Base-by-base conservation (phyloP, 2,888 invertebrate species). In the Seira sanloemensis region DNA sequence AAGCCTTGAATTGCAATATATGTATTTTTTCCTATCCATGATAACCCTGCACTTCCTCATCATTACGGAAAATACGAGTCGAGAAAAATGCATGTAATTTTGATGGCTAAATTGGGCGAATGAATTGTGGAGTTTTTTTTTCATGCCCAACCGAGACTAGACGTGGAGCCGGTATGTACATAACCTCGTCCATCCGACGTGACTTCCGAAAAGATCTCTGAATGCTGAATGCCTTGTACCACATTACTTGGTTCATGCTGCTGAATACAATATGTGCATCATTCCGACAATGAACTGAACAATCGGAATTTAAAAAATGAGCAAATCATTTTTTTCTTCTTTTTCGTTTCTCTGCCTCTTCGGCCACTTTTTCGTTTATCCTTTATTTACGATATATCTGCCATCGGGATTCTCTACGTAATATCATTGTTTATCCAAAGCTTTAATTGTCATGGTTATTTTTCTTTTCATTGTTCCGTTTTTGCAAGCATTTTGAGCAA, bases 11-110 rank as follows among this genome's bases (percentile, higher is more conserved):
- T n/a, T n/a, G n/a, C n/a, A n/a, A n/a, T n/a, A n/a, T n/a, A n/a
- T n/a, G n/a, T n/a, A n/a, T n/a, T n/a, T n/a, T n/a, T n/a, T n/a
- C n/a, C n/a, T n/a, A n/a, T n/a, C n/a, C n/a, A n/a, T n/a, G n/a
- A n/a, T n/a, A n/a, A n/a, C 37, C 12, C 37, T 37, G 37, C 50
- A n/a, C 50, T 7, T 50, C 1, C 2, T 50, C 50, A 50, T 50
- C 50, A 12, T 50, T 18, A 50, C n/a, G 2, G 1, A n/a, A 50
- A 50, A 50, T 50, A 50, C 50, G n/a, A 50, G n/a, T 50, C 5
- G 16, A 75, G 25, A 76, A 76, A 77, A 77, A 68, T 68, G 68
- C 67, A 68, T 26, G 68, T 77, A 68, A 77, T 77, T 77, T 25
- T n/a, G 68, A 24, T 68, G 54, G 27, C 77, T 54, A 77, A 77